Evolutionary conservation across 1,140 invertebrate genomes (phyloP), one percentile per base, ranked within the genome.

Genomic region (Sarcophaga bullata): DNA sequence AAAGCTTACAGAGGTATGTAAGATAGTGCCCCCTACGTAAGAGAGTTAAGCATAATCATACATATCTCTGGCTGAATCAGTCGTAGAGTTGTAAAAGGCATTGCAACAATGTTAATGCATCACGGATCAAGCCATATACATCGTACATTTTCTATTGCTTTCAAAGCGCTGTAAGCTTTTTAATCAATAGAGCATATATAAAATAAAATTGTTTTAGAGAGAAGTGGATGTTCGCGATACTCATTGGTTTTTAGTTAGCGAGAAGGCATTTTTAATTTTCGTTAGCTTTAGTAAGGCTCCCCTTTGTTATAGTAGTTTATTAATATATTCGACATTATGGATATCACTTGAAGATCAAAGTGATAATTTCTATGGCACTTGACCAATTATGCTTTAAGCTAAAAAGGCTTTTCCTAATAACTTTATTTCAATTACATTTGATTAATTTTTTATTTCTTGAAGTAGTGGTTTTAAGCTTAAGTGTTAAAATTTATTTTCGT

Each of bases 41-140:
- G n/a, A 50, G 75, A 52, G 75, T 17, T 78, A 50, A 50, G 85
- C 88, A 88, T 86, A 68, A 68, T 19, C 52, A 86, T 89, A 88
- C 87, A 87, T 87, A 88, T 84, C 88, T 88, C 87, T 89, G 88
- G 84, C 84, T 88, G 88, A 89, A 89, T 89, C 88, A 81, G 50
- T 19, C 62, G 62, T 6, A 19, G 62, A 48, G 8, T 82, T 15
- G 15, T 81, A 54, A 73, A 17, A 50, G 25, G 68, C 54, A 49
- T 78, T 48, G 15, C 6, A 37, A 82, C 84, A 84, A 37, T 62
- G 80, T 47, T 82, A 80, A 84, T 86, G 85, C 46, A 84, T 82
- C 73, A 80, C 76, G 49, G 75, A 49, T 52, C 11, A 50, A 78
- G 75, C 75, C 75, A 78, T 78, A 50, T 76, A 48, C 47, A 76